Evolutionary conservation across 2,797 vertebrate species (phyloP), one percentile per base, ranked within the genome.

Genomic region (Gymnocypris eckloni): DNA sequence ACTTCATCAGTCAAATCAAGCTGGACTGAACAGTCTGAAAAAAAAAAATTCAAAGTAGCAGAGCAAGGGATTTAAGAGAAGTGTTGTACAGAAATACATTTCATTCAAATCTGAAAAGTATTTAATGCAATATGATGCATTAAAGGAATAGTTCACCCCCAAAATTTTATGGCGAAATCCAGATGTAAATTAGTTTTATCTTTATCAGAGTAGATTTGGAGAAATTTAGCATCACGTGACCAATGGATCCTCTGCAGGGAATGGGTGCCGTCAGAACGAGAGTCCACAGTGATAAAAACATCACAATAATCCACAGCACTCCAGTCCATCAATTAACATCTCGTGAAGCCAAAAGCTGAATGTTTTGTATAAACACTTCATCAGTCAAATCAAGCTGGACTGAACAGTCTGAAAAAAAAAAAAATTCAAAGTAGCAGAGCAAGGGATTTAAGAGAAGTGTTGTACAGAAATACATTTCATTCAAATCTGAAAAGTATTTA

Each of bases 1-100:
- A 81, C 79, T 69, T 69, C 66, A 81, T 81, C 64, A 69, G 61
- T 50, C 25, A 22, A 37, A 69, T 81, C 43, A 20, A 81, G 79
- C 45, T 50, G 6, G 61, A 52, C 64, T 16, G 52, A 76, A 54
- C 7, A 25, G 4, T 2, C 3, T 9, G 22, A 16, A 15, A 75
- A 28, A 3, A 16, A n/a, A 28, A 0, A 20, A 25, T 9, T 18
- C 2, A 18, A 73, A 33, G 50, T 18, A 50, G 9, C 16, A 0
- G 9, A 69, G 16, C 8, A 10, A 52, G 50, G 5, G 61, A 72
- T 25, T 45, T 4, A 2, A 72, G n/a, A 25, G 13, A 48, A 72
- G 7, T 25, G 41, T 22, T 61, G 22, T 25, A 11, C 56, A n/a
- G 22, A 59, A 59, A 59, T 59, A 59, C 18, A n/a, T 59, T 59